Percentiles rank a stretch among this genome's conserved stretches.
Evolutionary conservation across 2,113 vertebrate genomes (phyloP).

Genomic region (Mesembrinibis cayennensis): DNA sequence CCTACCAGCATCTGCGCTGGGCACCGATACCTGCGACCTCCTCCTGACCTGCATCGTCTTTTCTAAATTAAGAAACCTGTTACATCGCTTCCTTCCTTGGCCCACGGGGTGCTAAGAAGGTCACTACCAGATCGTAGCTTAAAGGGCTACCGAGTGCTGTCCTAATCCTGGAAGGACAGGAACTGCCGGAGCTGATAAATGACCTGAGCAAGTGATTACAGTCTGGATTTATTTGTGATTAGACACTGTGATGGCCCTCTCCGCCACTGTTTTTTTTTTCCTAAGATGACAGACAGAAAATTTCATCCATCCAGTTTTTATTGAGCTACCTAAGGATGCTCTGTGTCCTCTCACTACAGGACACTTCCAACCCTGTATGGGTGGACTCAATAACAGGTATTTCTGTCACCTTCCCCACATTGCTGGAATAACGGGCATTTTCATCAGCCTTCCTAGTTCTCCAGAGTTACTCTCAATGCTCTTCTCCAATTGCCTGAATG

Average conservation of each 20-base stretch:
- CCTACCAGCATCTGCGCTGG: fast-evolving
- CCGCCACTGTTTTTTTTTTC: not conserved
- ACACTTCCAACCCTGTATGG: not conserved
- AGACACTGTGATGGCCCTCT: not conserved
- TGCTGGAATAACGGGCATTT: not conserved
- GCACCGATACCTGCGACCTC: not conserved
- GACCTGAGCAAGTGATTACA: conserved; percentile 28
- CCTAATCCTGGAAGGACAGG: conserved; percentile 48
- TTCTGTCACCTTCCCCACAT: not conserved
- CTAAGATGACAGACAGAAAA: not conserved
- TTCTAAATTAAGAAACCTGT: conserved; percentile 26
- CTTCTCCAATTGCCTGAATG: not conserved
- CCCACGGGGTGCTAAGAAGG: conserved; percentile 23
- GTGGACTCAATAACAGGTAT: not conserved
- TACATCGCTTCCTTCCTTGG: conserved; percentile 7
- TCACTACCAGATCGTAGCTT: not conserved
- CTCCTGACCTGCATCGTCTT: not conserved
- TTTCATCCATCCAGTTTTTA: not conserved
- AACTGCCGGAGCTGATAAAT: not conserved
- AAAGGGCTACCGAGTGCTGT: not conserved
- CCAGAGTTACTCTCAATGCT: not conserved
- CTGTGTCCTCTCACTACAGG: fast-evolving
- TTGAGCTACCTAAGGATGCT: not conserved
- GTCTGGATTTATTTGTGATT: not conserved
- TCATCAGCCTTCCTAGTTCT: not conserved